Evolutionary conservation across 2,888 invertebrate genomes (phyloP).

Genomic region (Pocota personata): DNA sequence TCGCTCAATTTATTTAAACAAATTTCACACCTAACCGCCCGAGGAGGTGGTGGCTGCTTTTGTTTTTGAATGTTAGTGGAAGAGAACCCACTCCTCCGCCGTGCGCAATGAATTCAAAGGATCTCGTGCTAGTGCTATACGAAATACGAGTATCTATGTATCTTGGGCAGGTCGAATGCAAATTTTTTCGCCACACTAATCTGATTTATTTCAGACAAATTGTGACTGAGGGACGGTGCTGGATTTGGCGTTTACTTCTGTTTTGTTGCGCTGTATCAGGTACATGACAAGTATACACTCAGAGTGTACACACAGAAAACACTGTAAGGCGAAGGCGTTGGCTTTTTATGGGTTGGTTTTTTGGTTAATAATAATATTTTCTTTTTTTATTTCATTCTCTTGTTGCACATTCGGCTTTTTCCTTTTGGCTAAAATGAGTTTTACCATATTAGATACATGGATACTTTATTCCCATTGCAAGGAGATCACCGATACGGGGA

Average conservation of each 20-base stretch:
- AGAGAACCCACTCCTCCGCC: constrained; percentile 50
- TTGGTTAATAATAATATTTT: constrained; percentile 63
- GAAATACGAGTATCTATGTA: constrained; percentile 22
- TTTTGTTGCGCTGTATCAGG: constrained; percentile 56
- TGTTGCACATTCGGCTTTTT: constrained; percentile 29
- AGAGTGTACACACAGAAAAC: constrained; percentile 2
- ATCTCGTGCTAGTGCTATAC: constrained; percentile 20
- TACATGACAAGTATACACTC: constrained; percentile 65
- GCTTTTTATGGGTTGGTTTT: constrained; percentile 70
- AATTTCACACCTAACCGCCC: constrained; percentile 73
- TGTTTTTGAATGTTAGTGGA: constrained; percentile 45
- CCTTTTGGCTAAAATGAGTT: constrained; percentile 48
- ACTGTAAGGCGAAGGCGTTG: constrained; percentile 66
- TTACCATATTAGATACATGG: not conserved
- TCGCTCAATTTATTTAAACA: constrained; percentile 70
- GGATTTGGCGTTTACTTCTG: constrained; percentile 68
- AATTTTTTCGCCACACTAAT: constrained; percentile 66
- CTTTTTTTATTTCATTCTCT: constrained; percentile 25
- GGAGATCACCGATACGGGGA: constrained; percentile 67
- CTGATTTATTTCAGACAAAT: constrained; percentile 74
- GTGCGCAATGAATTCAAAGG: constrained; percentile 47
- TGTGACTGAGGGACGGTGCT: constrained; percentile 54
- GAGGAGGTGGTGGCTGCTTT: constrained; percentile 59
- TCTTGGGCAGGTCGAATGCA: constrained; percentile 64
- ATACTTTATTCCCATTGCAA: not conserved